Evolutionary conservation across 2,797 vertebrate genomes (phyloP).

Genomic region (Galago senegalensis): DNA sequence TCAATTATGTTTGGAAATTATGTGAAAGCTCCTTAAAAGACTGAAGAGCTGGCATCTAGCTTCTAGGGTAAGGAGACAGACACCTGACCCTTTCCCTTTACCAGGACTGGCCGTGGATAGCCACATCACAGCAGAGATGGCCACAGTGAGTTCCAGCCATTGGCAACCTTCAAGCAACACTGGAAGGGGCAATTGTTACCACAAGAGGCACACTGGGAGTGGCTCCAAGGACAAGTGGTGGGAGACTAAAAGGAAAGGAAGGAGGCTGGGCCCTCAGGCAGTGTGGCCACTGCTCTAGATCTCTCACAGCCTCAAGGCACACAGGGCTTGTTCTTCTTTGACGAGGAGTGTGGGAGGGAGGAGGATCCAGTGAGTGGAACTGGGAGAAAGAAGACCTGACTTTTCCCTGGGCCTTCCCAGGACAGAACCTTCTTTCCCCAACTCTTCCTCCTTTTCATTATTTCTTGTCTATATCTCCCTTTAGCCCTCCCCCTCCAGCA

Average conservation of each 20-base stretch:
- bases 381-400: neutral
- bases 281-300: neutral
- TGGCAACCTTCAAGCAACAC: neutral
- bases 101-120: no score
- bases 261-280: neutral
- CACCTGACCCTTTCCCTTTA: neutral
- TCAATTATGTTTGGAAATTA: neutral
- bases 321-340: neutral
- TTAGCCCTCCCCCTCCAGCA: neutral
- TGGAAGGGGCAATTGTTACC: neutral
- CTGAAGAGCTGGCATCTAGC: neutral
- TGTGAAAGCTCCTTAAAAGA: neutral
- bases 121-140: neutral
- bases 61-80: neutral
- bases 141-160: neutral
- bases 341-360: no score
- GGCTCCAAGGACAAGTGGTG: neutral
- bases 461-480: neutral
- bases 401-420: neutral
- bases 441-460: no score
- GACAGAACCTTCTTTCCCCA: neutral
- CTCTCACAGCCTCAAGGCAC: neutral
- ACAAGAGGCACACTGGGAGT: neutral
- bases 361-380: neutral
- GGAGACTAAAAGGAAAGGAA: neutral